Conservation (phyloP, 2,113 vertebrate species). For the Halcyon senegalensis region DNA sequence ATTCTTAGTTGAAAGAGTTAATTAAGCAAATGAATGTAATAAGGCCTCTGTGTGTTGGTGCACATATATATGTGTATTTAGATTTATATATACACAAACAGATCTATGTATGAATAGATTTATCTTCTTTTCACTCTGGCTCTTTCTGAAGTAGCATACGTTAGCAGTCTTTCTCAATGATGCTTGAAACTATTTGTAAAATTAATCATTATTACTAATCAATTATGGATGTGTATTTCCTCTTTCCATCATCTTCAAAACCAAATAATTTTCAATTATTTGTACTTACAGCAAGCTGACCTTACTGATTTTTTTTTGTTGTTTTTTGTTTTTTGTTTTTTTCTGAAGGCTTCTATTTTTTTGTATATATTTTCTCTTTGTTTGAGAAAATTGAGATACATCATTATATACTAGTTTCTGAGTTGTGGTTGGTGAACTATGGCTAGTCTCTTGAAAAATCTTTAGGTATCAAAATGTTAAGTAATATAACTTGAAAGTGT, state of each 20-base stretch:
- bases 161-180: background rate
- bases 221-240: background rate
- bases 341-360: background rate
- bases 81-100: background rate
- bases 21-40: background rate
- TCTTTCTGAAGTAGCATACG: background rate
- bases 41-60: background rate
- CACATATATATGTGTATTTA: background rate
- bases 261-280: background rate
- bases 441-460: background rate
- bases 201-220: background rate
- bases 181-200: background rate
- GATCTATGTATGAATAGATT: background rate
- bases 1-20: background rate
- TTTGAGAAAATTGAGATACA: background rate
- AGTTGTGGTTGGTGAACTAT: background rate
- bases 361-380: background rate
- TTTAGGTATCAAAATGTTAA: background rate
- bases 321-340: too few species aligned
- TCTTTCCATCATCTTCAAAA: background rate
- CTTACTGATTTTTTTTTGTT: background rate
- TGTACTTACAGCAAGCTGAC: background rate
- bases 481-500: background rate
- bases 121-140: background rate
- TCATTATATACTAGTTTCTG: background rate